Percentiles rank a stretch among this genome's conserved stretches.
Evolutionary conservation across 1,140 invertebrate species (phyloP).

Genomic region (Heliothis virescens): DNA sequence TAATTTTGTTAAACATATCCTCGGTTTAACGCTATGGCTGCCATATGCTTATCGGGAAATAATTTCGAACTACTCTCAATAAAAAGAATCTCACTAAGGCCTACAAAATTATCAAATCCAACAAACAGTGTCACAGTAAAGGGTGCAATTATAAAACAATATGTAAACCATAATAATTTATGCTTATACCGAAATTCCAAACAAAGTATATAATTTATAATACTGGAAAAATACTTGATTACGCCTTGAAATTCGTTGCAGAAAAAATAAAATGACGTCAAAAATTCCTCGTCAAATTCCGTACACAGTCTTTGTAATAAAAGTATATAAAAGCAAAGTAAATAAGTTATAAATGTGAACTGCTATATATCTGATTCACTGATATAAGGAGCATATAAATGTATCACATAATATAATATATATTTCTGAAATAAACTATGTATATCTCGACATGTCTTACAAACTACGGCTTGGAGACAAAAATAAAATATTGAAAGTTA

Average conservation of each 20-base stretch:
- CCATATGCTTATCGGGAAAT: constrained; percentile 32
- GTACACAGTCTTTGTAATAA: constrained; percentile 39
- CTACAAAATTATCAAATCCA: constrained; percentile 22
- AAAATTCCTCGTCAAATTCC: constrained; percentile 17
- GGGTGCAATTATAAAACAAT: constrained; percentile 14
- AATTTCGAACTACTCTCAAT: constrained; percentile 2
- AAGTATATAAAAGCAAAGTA: neutral
- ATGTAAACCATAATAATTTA: constrained; percentile 6
- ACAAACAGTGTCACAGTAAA: constrained; percentile 39
- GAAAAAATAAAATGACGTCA: constrained; percentile 8
- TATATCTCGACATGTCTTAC: constrained; percentile 15
- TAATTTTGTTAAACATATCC: neutral
- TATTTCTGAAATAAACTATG: constrained; percentile 15
- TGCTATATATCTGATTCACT: too few species aligned
- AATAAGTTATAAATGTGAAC: too few species aligned
- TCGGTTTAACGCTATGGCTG: constrained; percentile 1
- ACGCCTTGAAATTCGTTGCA: constrained; percentile 2
- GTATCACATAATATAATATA: constrained; percentile 4
- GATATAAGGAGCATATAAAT: neutral
- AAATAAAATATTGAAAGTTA: constrained; percentile 50
- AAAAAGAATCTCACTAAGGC: constrained; percentile 4
- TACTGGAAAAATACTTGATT: constrained; percentile 47
- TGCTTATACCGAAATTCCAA: constrained; percentile 5
- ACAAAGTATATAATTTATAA: constrained; percentile 42
- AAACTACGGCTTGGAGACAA: constrained; percentile 13